Conservation (phyloP, 1,140 invertebrate species). For the Calephelis nemesis region DNA sequence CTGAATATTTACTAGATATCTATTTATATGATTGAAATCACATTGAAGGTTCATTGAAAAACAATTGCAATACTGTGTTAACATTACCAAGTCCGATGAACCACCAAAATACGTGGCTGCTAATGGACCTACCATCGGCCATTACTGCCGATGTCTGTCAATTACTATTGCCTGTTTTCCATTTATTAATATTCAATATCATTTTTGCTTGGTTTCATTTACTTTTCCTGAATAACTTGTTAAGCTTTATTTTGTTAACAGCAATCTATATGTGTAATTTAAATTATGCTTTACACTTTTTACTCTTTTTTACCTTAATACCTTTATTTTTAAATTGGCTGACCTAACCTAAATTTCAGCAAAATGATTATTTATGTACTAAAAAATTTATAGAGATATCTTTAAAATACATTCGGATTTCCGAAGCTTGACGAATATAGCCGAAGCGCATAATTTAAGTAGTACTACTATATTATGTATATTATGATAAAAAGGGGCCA, state of each 20-base stretch:
- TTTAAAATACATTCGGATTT: too few relatives aligned
- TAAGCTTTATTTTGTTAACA: not conserved
- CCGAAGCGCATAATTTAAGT: too few relatives aligned
- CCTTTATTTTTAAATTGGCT: too few relatives aligned
- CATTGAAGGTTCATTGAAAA: constrained; percentile 22
- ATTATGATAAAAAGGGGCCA: too few relatives aligned
- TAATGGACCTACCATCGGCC: constrained; percentile 25
- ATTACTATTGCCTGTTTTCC: constrained; percentile 8
- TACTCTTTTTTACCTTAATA: too few relatives aligned
- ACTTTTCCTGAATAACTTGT: not conserved
- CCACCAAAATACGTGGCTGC: constrained; percentile 25
- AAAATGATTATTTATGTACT: too few relatives aligned
- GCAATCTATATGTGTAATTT: too few relatives aligned
- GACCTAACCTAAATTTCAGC: too few relatives aligned
- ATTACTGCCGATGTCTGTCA: constrained; percentile 9
- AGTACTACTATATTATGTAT: too few relatives aligned
- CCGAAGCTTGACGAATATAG: too few relatives aligned
- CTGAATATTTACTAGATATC: not conserved
- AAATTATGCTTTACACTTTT: too few relatives aligned
- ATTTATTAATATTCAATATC: constrained; percentile 18
- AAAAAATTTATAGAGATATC: too few relatives aligned
- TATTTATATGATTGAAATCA: constrained; percentile 13
- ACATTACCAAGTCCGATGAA: constrained; percentile 55
- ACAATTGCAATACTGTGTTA: constrained; percentile 44
- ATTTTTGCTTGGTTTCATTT: constrained; percentile 5